A percentile compares a stretch with the other conserved stretches of the same genome.
Conservation (phyloP, 2,797 vertebrate species). For the Lepus townsendii region DNA sequence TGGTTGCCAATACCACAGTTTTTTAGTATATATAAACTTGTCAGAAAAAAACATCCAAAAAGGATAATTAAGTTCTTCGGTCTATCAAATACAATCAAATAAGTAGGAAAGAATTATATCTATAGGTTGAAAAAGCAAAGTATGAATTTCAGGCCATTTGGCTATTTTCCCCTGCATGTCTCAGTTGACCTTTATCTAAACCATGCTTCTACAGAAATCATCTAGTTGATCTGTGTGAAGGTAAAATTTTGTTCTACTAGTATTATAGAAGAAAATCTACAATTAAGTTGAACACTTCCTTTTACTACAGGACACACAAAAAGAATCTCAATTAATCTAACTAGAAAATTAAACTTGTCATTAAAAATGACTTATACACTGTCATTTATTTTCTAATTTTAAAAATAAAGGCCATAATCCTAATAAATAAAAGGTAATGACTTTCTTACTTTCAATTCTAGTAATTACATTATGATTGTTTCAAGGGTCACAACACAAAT, state of each 20-base stretch:
- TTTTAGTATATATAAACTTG: constrained; percentile 1
- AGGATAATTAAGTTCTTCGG: constrained; percentile 22
- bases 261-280: constrained; percentile 7
- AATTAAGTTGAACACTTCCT: constrained; percentile 3
- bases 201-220: background rate
- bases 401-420: constrained; percentile 44
- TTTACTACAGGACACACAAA: constrained; percentile 14
- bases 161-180: background rate
- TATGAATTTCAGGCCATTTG: background rate
- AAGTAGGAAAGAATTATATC: background rate
- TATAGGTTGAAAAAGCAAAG: background rate
- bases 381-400: constrained; percentile 38
- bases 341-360: constrained; percentile 19
- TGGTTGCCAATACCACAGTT: background rate
- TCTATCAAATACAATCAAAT: constrained; percentile 1
- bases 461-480: constrained; percentile 47
- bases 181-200: constrained; percentile 17
- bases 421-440: background rate
- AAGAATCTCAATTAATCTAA: background rate
- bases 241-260: constrained; percentile 37
- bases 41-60: constrained; percentile 16
- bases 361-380: constrained; percentile 27
- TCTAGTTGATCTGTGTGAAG: constrained; percentile 1
- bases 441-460: background rate
- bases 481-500: constrained; percentile 48